Base-by-base conservation (phyloP, 2,113 vertebrate species). In the Arvicanthis niloticus region DNA sequence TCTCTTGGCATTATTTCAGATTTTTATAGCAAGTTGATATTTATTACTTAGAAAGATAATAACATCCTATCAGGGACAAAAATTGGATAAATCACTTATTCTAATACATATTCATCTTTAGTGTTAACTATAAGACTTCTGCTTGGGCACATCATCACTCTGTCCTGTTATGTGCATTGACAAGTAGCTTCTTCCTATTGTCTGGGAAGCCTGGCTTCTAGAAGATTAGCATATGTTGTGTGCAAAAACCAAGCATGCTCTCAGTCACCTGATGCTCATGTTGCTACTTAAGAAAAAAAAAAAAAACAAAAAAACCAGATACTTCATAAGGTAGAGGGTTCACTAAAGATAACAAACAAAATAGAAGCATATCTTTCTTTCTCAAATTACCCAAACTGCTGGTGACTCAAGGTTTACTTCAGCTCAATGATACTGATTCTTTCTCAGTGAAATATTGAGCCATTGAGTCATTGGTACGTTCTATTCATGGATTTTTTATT, bases 41-140 rank as follows among this genome's bases (percentile, higher is more conserved):
- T 95, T 96, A 80, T 73, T 73, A 87, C 45, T 89, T 96, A 42
- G 13, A 75, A 96, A 93, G 1, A 58, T 91, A 92, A 91, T 53
- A 84, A 81, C 40, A 93, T 87, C 62, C 15, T 89, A 0, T 87
- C 78, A 91, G 67, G 62, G 26, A 65, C 24, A 65, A 65, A 62
- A 26, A 22, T 9, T 22, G 62, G 24, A 29, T 24, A 65, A 26
- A 65, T 65, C 24, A 26, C 29, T 65, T 65, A 65, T 65, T 26
- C 62, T 26, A 65, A 65, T 62, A 62, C 22, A 24, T 26, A 62
- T 62, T 24, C 6, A 26, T 62, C 60, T 22, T 62, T 62, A 62
- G 60, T 62, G 60, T 62, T 22, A 62, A 62, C 60, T 62, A 62
- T 62, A 81, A 92, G 42, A 8, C 34, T 84, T 89, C 80, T 40